Evolutionary conservation across 1,140 invertebrate genomes (phyloP).

Genomic region (Muscidifurax raptorellus): DNA sequence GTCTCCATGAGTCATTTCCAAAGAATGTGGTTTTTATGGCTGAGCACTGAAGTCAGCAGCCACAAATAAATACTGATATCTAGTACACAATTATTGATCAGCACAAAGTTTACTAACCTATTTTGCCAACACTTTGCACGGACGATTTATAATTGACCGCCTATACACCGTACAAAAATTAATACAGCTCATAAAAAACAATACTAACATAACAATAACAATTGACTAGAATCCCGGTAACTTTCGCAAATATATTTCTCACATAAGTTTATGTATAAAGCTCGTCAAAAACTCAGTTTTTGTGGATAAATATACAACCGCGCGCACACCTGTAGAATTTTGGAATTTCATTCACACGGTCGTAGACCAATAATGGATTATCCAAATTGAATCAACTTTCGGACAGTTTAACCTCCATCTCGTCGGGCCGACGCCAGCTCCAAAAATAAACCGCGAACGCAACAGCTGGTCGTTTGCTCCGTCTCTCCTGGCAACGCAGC

Average conservation of each 20-base stretch:
- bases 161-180: neutral
- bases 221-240: neutral
- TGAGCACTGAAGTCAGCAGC: conserved; percentile 5
- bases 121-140: neutral
- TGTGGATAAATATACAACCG: neutral
- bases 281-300: neutral
- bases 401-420: neutral
- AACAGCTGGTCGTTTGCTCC: neutral
- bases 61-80: neutral
- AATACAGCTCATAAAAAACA: neutral
- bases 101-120: neutral
- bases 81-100: neutral
- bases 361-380: neutral
- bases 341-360: neutral
- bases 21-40: conserved; percentile 2
- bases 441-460: conserved; percentile 3
- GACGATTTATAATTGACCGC: neutral
- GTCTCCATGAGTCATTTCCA: neutral
- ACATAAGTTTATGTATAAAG: neutral
- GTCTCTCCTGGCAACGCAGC: too few species aligned
- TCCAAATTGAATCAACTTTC: neutral
- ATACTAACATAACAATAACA: neutral
- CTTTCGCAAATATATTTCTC: neutral
- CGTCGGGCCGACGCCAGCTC: conserved; percentile 4
- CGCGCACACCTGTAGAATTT: neutral